Base-by-base conservation (phyloP, 2,888 invertebrate genomes). In the Notodonta dromedarius region DNA sequence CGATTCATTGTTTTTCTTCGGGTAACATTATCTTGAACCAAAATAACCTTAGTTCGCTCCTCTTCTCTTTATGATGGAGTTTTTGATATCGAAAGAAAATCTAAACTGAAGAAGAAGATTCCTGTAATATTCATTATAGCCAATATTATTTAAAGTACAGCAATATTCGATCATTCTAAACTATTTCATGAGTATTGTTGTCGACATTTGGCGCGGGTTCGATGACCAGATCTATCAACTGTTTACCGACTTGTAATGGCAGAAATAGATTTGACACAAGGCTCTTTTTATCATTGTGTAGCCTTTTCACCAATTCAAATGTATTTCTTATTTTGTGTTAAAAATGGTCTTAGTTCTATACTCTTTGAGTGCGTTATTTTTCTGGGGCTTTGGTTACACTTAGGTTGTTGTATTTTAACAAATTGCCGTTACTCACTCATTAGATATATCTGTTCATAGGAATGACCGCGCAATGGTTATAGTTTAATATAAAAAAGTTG, bases 181-280 rank as follows among this genome's bases (percentile, higher is more conserved):
- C 74, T 80, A 81, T 76, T 83, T 81, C 81, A 85, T 86, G 83
- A 82, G 87, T 88, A 90, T 90, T 91, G 90, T 91, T 90, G 86
- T 89, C 86, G 84, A 85, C 85, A 88, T 90, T 90, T 86, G 85
- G 87, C 85, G 73, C 79, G 80, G 81, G 91, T 89, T 89, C 89
- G 78, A 79, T 75, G 90, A 89, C 88, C 88, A 79, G 71, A 71
- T 80, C 85, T 84, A 84, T 86, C 84, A 85, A 83, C 85, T 86
- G 78, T 87, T 86, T 87, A 82, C 81, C 67, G 79, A 80, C 81
- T 81, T 83, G 78, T 77, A 76, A 78, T 80, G 65, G 69, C 77
- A 72, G 77, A 84, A 83, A 83, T 83, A 79, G 77, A 80, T 78
- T 77, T 73, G 60, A 74, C 72, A 66, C 65, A 60, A 65, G 59